A percentile compares a stretch with the other conserved stretches of the same genome.
Evolutionary conservation across 2,797 vertebrate species (phyloP).

Genomic region (Rousettus madagascariensis): DNA sequence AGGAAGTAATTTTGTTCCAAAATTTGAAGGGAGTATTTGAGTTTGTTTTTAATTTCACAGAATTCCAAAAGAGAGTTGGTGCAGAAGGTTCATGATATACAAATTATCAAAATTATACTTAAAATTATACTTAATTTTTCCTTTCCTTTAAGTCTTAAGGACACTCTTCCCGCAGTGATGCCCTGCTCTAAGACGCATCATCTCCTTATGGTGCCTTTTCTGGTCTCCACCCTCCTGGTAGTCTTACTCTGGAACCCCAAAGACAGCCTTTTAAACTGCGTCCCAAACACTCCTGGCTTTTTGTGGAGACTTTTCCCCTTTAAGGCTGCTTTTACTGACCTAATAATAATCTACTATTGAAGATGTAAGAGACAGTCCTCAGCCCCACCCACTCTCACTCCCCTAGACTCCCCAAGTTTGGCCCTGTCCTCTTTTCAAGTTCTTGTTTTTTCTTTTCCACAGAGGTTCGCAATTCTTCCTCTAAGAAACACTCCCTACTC

Average conservation of each 20-base stretch:
- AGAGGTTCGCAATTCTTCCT: neutral
- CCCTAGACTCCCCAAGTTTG: neutral
- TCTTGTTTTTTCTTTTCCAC: slow-evolving; percentile 29
- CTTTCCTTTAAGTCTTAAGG: neutral
- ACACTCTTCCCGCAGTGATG: neutral
- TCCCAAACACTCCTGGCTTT: neutral
- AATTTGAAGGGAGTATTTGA: neutral
- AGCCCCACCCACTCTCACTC: neutral
- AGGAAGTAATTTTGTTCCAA: neutral
- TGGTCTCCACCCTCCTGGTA: neutral
- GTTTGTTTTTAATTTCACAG: neutral
- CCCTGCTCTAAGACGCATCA: neutral
- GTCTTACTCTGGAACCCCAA: neutral
- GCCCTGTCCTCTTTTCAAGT: neutral
- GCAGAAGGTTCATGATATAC: neutral
- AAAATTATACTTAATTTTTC: neutral
- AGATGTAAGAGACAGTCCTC: neutral
- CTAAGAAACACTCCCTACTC: neutral
- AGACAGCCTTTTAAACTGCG: neutral
- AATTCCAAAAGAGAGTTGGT: neutral
- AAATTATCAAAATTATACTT: no score
- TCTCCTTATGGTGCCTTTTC: neutral
- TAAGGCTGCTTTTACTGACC: neutral
- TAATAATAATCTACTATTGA: neutral
- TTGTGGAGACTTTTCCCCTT: neutral